phyloP scores from a whole-genome alignment of 2,888 invertebrate species.

The Nomada fucata region DNA sequence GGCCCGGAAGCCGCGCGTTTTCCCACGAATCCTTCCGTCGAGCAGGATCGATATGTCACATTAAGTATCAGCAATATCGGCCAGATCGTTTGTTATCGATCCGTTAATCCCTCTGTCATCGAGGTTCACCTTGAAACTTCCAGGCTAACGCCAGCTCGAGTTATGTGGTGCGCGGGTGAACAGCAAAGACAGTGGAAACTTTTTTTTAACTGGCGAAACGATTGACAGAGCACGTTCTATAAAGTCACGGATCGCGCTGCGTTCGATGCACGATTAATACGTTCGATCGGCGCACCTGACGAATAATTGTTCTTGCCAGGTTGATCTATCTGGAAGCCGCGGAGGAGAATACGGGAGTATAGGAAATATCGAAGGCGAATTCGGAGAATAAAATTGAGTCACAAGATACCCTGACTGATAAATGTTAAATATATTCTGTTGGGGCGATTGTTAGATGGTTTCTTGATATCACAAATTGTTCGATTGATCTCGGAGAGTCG shows the following conservation, averaged over 20 bases:
- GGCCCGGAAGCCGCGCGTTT: slow-evolving; percentile 53
- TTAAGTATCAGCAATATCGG: slow-evolving; percentile 5
- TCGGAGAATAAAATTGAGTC: neutral
- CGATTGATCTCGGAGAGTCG: neutral
- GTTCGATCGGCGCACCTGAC: neutral
- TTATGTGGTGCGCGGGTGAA: slow-evolving; percentile 56
- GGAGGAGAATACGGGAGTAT: neutral
- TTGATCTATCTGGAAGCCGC: neutral
- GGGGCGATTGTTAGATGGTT: neutral
- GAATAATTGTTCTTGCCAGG: neutral
- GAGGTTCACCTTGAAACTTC: neutral
- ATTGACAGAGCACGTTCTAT: neutral
- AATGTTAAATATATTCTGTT: too few relatives aligned
- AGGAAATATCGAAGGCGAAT: neutral
- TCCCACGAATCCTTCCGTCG: slow-evolving; percentile 16
- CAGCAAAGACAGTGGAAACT: slow-evolving; percentile 23
- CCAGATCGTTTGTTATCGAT: neutral
- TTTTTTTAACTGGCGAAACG: neutral
- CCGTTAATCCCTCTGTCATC: neutral
- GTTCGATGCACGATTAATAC: neutral
- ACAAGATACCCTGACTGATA: neutral
- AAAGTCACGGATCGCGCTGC: neutral
- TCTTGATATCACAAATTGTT: too few relatives aligned
- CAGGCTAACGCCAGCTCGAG: slow-evolving; percentile 5
- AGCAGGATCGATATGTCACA: slow-evolving; percentile 32